Evolutionary conservation across 2,888 invertebrate genomes (phyloP), one percentile per base, ranked within the genome.

Genomic region (Pollenia griseotomentosa): DNA sequence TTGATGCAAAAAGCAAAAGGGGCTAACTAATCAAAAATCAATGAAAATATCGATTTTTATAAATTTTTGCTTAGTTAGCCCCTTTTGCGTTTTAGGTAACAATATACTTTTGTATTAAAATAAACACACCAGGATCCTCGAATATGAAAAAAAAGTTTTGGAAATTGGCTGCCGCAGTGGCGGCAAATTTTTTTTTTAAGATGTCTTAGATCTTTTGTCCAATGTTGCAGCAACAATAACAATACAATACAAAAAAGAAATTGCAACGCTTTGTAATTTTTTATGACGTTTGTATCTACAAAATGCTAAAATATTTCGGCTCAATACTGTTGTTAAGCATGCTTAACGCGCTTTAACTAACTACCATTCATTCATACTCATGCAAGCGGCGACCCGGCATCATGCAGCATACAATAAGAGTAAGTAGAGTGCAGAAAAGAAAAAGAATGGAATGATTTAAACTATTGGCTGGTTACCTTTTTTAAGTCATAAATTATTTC

Each of bases 251-350:
- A 70, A 83, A 48, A 48, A 59, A 80, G 87, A 91, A 91, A 91
- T 90, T 91, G 91, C 91, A 90, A 89, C 88, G 90, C 90, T 89
- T 87, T 89, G 89, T 90, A 90, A 91, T 89, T 90, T 33, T 90
- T 91, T 90, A 90, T 90, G 89, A 88, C 89, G 88, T 88, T 70
- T 77, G 66, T 10, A 46, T 7, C 63, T 14, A 40, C 51, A 73
- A 44, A 71, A 65, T 44, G 55, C 71, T 71, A n/a, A 77, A 74
- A 48, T 77, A 77, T 44, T 33, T 77, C 63, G 42, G 23, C 55
- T 74, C 79, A 73, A 79, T 78, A 78, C 48, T 88, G 85, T 88
- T 83, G 88, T 77, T 87, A 86, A 88, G 82, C 87, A 87, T 85
- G 87, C 82, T 83, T 87, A 88, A 88, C 85, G 86, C 88, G 87